Evolutionary conservation across 2,113 vertebrate species (phyloP).

Genomic region (Tiliqua scincoides): DNA sequence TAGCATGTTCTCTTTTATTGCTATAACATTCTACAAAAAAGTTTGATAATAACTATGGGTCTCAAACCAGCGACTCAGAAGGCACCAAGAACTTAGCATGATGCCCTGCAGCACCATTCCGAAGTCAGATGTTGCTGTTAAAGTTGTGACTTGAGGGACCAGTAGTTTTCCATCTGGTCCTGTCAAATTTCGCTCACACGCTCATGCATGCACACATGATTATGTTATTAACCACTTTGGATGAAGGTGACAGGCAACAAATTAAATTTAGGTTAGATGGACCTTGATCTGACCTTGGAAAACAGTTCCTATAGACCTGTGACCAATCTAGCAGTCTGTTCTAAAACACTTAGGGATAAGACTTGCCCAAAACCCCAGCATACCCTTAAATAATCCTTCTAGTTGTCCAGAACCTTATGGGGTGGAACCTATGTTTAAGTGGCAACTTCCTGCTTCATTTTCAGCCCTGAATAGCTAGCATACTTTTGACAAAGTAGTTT

Average conservation of each 20-base stretch:
- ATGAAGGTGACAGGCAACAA: no score
- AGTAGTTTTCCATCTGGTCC: not conserved
- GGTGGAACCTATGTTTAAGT: not conserved
- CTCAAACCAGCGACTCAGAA: not conserved
- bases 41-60: no score
- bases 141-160: not conserved
- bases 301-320: not conserved
- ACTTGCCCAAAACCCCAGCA: not conserved
- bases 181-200: not conserved
- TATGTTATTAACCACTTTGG: not conserved
- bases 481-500: not conserved
- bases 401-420: no score
- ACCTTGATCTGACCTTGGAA: not conserved
- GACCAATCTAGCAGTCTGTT: not conserved
- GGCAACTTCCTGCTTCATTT: not conserved
- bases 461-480: not conserved
- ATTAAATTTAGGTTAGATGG: no score
- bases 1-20: not conserved
- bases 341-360: not conserved
- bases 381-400: not conserved
- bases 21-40: no score
- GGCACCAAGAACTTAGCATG: no score
- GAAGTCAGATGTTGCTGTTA: not conserved
- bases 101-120: not conserved
- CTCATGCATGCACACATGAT: not conserved